Evolutionary conservation across 1,140 invertebrate genomes (phyloP), one percentile per base, ranked within the genome.

Genomic region (Gryon sp.): DNA sequence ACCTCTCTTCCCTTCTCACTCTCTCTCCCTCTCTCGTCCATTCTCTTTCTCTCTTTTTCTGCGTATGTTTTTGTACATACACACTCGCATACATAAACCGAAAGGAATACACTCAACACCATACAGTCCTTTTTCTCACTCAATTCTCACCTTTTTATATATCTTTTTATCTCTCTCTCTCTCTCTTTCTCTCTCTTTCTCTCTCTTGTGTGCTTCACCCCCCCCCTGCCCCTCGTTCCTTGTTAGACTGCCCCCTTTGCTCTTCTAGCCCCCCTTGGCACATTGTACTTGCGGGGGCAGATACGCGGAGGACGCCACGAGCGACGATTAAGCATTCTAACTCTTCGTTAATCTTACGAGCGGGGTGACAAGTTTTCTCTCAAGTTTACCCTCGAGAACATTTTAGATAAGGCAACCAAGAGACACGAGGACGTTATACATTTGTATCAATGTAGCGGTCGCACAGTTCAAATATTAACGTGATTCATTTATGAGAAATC

Each of bases 291-390:
- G 19, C 60, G 46, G 26, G 30, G 48, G 52, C 40, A 36, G 40
- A 40, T 68, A 76, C 55, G 63, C 19, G 24, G 41, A 41, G n/a
- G 24, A 52, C 46, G 40, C 15, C 38, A 65, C 48, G 69, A 62
- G 66, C 73, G 53, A 34, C 77, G 45, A 78, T 79, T 82, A 82
- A 79, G 79, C 78, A 75, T 74, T 69, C 77, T 76, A 53, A 52
- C 68, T 80, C 79, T 84, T 80, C 80, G 83, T 84, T 86, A 84
- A 86, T 84, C 78, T 84, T 76, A 75, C 74, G 73, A 79, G 70
- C 57, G 45, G 74, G 68, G 75, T 62, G 77, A 76, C 59, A 76
- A 78, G 48, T 78, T 82, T 76, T 76, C 73, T 79, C 63, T 70
- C 53, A 46, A 69, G 65, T 62, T 63, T 53, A 26, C 62, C 66